A percentile compares a stretch with the other conserved stretches of the same genome.
phyloP scores from a whole-genome alignment of 2,888 invertebrate species.

The Subacronicta megacephala region DNA sequence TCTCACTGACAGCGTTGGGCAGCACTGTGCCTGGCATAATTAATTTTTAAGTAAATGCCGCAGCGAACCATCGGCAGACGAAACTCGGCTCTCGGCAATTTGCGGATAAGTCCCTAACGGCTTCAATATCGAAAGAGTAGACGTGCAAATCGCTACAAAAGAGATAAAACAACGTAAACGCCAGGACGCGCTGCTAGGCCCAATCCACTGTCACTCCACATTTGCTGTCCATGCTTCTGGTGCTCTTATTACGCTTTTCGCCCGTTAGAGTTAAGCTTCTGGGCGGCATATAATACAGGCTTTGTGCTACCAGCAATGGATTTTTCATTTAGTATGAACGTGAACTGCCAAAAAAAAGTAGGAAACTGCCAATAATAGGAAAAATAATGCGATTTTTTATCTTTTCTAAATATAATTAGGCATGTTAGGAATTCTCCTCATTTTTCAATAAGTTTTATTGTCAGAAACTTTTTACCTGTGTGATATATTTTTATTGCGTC shows the following conservation, averaged over 20 bases:
- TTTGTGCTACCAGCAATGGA: conserved; percentile 4
- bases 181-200: conserved; percentile 45
- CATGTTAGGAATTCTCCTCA: too few species aligned
- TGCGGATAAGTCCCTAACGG: conserved; percentile 59
- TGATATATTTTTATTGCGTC: too few species aligned
- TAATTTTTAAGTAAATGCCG: conserved; percentile 67
- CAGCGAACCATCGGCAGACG: conserved; percentile 38
- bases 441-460: too few species aligned
- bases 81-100: conserved; percentile 42
- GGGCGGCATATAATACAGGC: conserved; percentile 11
- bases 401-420: too few species aligned
- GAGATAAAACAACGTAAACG: conserved; percentile 49
- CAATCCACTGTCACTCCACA: conserved; percentile 59
- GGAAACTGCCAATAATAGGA: too few species aligned
- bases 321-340: conserved; percentile 3
- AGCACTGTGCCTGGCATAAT: conserved; percentile 63
- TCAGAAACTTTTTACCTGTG: too few species aligned
- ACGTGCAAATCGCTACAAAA: conserved; percentile 71
- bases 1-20: conserved; percentile 29
- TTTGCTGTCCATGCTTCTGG: conserved; percentile 41
- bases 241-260: conserved; percentile 28
- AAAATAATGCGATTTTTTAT: too few species aligned
- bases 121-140: conserved; percentile 64
- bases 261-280: conserved; percentile 34
- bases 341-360: too few species aligned